phyloP scores from a whole-genome alignment of 2,113 vertebrate species.

The Chlorodrepanis virens region DNA sequence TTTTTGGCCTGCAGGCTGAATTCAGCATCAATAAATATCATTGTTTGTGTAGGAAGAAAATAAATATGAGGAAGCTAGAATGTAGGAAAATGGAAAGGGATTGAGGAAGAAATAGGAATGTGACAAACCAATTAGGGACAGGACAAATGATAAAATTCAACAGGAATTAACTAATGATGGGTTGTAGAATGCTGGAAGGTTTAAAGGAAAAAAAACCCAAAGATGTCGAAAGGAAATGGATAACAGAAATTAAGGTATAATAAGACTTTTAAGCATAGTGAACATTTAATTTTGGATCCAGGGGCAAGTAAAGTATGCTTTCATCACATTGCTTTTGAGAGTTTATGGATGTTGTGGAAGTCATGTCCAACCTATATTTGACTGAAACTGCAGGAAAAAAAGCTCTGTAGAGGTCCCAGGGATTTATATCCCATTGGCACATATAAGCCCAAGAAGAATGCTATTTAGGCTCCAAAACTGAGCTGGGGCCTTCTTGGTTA shows the following conservation, averaged over 20 bases:
- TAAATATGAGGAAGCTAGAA: constrained; percentile 3
- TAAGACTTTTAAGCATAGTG: not conserved
- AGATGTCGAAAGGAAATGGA: not conserved
- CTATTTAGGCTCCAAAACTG: not conserved
- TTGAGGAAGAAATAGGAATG: constrained; percentile 20
- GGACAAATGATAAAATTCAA: constrained; percentile 27
- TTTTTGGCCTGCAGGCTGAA: constrained; percentile 53
- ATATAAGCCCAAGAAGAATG: not conserved
- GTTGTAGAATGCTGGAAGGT: not conserved
- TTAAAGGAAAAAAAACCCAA: not conserved
- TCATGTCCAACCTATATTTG: not conserved
- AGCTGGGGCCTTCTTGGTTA: not conserved
- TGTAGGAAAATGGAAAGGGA: not conserved
- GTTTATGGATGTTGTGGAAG: not conserved
- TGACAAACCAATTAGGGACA: constrained; percentile 9
- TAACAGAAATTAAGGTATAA: not conserved
- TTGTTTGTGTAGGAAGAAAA: constrained; percentile 17
- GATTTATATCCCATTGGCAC: not conserved
- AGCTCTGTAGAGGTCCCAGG: not conserved
- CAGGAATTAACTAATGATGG: constrained; percentile 11
- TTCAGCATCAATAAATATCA: constrained; percentile 61
- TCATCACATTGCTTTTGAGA: not conserved
- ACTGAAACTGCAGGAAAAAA: not conserved
- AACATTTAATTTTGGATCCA: constrained; percentile 5
- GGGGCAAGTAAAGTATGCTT: not conserved